Evolutionary conservation across 2,888 invertebrate genomes (phyloP).

Genomic region (Ennomos quercinarius): DNA sequence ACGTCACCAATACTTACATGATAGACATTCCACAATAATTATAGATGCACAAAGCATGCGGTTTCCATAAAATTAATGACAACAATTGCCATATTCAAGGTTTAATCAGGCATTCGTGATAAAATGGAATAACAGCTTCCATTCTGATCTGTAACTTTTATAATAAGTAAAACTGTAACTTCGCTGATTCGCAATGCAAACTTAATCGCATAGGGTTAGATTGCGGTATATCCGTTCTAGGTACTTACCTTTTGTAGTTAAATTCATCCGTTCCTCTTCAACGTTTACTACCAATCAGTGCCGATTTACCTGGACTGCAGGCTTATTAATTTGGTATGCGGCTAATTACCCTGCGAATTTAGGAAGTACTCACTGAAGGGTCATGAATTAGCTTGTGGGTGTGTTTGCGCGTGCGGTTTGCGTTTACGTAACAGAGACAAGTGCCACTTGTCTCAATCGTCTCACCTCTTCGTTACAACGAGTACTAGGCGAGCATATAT

Average conservation of each 20-base stretch:
- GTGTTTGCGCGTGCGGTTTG: conserved; percentile 59
- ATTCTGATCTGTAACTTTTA: conserved; percentile 2
- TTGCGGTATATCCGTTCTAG: conserved; percentile 4
- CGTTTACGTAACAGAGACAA: conserved; percentile 65
- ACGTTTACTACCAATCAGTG: conserved; percentile 72
- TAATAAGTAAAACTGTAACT: conserved; percentile 12
- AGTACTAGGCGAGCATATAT: conserved; percentile 69
- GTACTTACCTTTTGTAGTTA: conserved; percentile 80
- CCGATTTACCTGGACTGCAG: conserved; percentile 71
- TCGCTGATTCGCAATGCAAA: conserved; percentile 24
- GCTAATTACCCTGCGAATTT: conserved; percentile 82
- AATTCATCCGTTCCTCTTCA: conserved; percentile 83
- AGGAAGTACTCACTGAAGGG: conserved; percentile 75
- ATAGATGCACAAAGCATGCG: no score
- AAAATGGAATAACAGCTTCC: background rate
- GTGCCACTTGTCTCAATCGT: conserved; percentile 62
- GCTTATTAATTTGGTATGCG: conserved; percentile 81
- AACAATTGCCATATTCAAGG: no score
- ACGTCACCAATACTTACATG: no score
- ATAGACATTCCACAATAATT: no score
- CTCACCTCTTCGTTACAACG: conserved; percentile 74
- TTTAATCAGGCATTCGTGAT: no score
- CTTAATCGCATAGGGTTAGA: background rate
- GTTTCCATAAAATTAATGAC: no score
- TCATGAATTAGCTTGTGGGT: conserved; percentile 65